Evolutionary conservation across 2,888 invertebrate genomes (phyloP).

Genomic region (Drosophila mayaguana): DNA sequence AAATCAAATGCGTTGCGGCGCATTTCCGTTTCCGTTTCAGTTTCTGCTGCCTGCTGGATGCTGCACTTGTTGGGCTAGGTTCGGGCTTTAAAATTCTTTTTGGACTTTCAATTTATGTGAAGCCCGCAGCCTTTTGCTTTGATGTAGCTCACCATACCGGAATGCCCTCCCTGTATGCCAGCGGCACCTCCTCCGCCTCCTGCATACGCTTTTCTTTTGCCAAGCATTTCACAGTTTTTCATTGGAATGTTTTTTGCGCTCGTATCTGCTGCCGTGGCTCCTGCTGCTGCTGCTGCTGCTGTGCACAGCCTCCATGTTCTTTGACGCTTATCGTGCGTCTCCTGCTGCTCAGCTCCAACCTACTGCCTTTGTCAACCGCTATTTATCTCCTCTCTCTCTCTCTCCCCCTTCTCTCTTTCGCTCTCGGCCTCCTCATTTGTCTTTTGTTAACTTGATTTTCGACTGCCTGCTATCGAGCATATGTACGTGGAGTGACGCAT

Average conservation of each 20-base stretch:
- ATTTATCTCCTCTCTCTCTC: not conserved
- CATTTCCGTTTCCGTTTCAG: conserved; percentile 55
- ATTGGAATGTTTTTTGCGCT: conserved; percentile 33
- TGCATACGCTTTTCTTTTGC: conserved; percentile 13
- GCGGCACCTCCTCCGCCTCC: not conserved
- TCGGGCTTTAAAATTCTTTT: conserved; percentile 31
- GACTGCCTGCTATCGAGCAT: conserved; percentile 42
- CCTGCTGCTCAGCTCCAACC: conserved; percentile 3
- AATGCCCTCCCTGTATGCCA: not conserved
- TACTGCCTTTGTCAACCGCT: conserved; percentile 6
- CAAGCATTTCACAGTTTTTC: conserved; percentile 32
- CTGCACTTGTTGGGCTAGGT: conserved; percentile 58
- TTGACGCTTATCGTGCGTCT: conserved; percentile 70
- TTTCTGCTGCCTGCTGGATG: conserved; percentile 4
- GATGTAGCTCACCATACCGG: conserved; percentile 50
- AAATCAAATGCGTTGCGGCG: conserved; percentile 72
- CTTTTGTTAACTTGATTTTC: conserved; percentile 72
- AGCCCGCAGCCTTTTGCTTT: conserved; percentile 75
- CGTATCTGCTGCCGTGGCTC: conserved; percentile 27
- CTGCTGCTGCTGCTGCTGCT: conserved; percentile 21
- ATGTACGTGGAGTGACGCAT: conserved; percentile 42
- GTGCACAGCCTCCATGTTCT: conserved; percentile 58
- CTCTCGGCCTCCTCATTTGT: conserved; percentile 47
- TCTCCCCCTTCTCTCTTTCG: not conserved
- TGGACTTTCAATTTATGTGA: conserved; percentile 67